Base-by-base conservation (phyloP, 1,140 invertebrate species). In the Eumeta japonica region DNA sequence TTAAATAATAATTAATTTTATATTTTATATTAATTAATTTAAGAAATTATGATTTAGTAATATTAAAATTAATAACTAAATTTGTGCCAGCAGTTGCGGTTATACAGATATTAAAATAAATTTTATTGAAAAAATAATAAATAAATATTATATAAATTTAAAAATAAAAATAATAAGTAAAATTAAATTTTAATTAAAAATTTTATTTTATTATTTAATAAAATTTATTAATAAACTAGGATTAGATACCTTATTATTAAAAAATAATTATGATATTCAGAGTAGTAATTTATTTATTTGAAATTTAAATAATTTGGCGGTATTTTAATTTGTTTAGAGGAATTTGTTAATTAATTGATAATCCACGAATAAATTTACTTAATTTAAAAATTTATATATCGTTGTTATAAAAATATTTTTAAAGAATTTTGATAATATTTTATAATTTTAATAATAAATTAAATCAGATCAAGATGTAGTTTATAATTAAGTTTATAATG, bases 171-270 rank as follows among this genome's bases (percentile, higher is more conserved):
- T 56, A 43, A 52, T 52, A 50, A 39, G 46, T 53, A 46, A 54
- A 57, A 55, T 55, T 55, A 45, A 50, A 55, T 55, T 53, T 58
- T 61, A 48, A 41, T 58, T 51, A 52, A 55, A 58, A 59, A 24
- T 45, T 41, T 30, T 39, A 45, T 29, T 39, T 60, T 48, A 46
- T 55, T 51, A 55, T 41, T 54, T 54, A 48, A 41, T 29, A 55
- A 55, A 50, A 63, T 67, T 55, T 50, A 41, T 43, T 44, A n/a
- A 50, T 62, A 79, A 68, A 80, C 68, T 77, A 79, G 80, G 77
- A 82, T 82, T 82, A 82, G 79, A 83, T 82, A 83, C 81, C 75
- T 79, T 76, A 78, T 79, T 81, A 81, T 79, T 62, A 46, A 50
- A 58, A 59, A 52, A n/a, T n/a, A 66, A 54, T 48, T 50, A 43